These are phyloP conservation scores for Apeira syringaria DNA, from an alignment of 2,888 invertebrate genomes.

Conservation along the genomic window DNA sequence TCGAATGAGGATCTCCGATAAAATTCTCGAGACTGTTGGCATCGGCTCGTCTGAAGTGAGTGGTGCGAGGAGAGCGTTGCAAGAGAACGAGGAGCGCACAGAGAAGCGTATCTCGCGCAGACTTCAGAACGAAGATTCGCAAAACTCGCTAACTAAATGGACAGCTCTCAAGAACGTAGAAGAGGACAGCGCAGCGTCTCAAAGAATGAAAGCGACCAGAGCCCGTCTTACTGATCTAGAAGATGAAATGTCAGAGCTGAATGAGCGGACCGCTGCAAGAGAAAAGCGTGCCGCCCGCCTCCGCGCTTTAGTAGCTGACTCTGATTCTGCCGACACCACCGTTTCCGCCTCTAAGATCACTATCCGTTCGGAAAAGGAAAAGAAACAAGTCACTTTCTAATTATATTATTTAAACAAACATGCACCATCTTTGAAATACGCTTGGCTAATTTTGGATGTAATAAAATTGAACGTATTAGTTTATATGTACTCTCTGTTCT, in stretches of 20 bases:
- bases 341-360: conserved; percentile 63
- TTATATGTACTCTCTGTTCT: conserved; percentile 36
- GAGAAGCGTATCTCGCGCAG: conserved; percentile 73
- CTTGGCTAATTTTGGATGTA: too few relatives aligned
- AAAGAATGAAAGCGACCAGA: conserved; percentile 86
- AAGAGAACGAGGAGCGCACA: conserved; percentile 76
- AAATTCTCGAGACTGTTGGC: conserved; percentile 86
- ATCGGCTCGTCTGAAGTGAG: conserved; percentile 81
- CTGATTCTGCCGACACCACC: conserved; percentile 65
- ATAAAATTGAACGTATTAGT: too few relatives aligned
- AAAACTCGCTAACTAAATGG: conserved; percentile 84
- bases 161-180: conserved; percentile 79
- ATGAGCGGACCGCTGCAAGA: conserved; percentile 86
- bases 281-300: conserved; percentile 89
- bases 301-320: conserved; percentile 86
- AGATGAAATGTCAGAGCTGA: conserved; percentile 89
- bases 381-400: conserved; percentile 80
- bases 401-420: too few relatives aligned
- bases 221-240: conserved; percentile 89
- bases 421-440: too few relatives aligned
- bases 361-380: conserved; percentile 71
- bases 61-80: conserved; percentile 73
- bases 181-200: conserved; percentile 83
- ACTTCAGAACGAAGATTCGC: conserved; percentile 48
- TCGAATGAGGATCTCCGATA: conserved; percentile 85